Base-by-base conservation (phyloP, 64 coral and sea anemone species). In the Cladopsammia gracilis region DNA sequence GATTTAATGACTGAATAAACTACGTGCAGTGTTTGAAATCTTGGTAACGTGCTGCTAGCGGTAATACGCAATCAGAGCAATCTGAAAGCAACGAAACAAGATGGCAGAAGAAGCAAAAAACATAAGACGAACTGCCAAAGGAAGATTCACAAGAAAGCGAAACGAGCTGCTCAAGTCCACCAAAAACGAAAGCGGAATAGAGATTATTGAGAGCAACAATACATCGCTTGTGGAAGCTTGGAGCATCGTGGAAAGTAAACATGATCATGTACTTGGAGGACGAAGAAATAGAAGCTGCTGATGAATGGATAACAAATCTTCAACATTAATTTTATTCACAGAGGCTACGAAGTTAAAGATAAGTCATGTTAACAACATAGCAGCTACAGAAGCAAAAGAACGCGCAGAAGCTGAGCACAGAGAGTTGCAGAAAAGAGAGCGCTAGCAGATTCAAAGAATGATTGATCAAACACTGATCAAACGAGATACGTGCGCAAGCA, bases 51-150 rank as follows among this genome's bases (percentile, higher is more conserved):
- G n/a, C n/a, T n/a, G n/a, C n/a, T n/a, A n/a, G n/a, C n/a, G n/a
- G n/a, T n/a, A n/a, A n/a, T n/a, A n/a, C n/a, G n/a, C n/a, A n/a
- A n/a, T n/a, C n/a, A n/a, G n/a, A n/a, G n/a, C n/a, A n/a, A n/a
- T n/a, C n/a, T n/a, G n/a, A n/a, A n/a, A n/a, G n/a, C n/a, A n/a
- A n/a, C n/a, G n/a, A n/a, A n/a, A n/a, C n/a, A n/a, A n/a, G n/a
- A n/a, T n/a, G n/a, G n/a, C 77, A 72, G 92, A 94, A 78, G 92
- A 94, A 65, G 86, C 92, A 76, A 94, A 84, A 67, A 89, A 60
- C 42, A 57, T 79, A 7, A 53, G 85, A 56, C 76, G 92, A 25
- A 22, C 52, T 4, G 76, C 92, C 25, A 94, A 78, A 88, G 47
- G 64, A 25, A 88, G 57, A 50, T 94, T 94, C 57, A 94, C 85